Evolutionary conservation across 2,113 vertebrate genomes (phyloP), one percentile per base, ranked within the genome.

Genomic region (Leucoraja erinaceus): DNA sequence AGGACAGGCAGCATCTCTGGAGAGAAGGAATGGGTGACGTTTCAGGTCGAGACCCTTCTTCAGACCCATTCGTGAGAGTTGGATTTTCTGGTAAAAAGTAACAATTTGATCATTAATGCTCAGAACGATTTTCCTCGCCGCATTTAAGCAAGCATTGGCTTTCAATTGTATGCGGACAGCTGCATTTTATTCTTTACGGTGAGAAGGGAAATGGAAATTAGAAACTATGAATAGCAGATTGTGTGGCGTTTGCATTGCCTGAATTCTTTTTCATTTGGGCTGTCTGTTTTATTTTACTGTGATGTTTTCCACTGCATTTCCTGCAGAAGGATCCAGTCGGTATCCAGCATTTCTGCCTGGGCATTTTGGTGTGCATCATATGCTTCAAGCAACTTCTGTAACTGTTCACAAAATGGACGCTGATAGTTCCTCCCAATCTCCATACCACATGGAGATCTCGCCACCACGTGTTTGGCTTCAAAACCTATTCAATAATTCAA

Each of bases 171-270:
- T 28, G 56, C 8, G n/a, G 54, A 25, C 54, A 12, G 54, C 54
- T 83, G 61, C 31, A 66, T 63, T 63, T 68, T 90, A n/a, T 70
- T 61, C 86, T 56, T 10, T 63, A 38, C 38, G 61, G 16, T 68
- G 38, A 68, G 86, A 90, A 68, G 63, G 86, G 63, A 90, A 90
- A 90, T 90, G 86, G 86, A 90, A 90, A 90, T 90, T 90, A 90
- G 86, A 18, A 70, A 1, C 63, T 31, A 33, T 31, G 66, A 90
- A 90, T 90, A 68, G 86, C 14, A 66, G n/a, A 90, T 33, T 66
- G 70, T 90, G 61, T 90, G 63, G 63, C 66, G 18, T 70, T 11
- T 18, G n/a, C 31, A 68, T 66, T 90, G 86, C 86, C 86, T 47
- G 66, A 66, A 68, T 90, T 90, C 66, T 66, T 90, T 90, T 61